Conservation (phyloP, 2,888 invertebrate species). For the Cistogaster globosa region DNA sequence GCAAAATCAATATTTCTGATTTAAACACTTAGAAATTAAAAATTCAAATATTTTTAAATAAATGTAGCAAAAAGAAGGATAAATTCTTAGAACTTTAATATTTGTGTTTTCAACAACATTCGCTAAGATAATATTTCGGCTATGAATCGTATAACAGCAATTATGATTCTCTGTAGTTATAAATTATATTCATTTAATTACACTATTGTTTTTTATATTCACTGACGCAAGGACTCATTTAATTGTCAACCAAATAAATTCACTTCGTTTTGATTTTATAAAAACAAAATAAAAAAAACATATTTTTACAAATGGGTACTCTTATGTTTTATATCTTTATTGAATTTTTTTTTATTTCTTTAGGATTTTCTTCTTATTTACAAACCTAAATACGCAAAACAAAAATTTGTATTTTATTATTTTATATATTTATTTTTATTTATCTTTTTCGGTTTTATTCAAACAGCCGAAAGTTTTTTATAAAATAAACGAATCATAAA, state of each 20-base stretch:
- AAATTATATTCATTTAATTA: conserved; percentile 35
- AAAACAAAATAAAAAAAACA: background rate
- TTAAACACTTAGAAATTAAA: too few species aligned
- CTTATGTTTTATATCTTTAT: background rate
- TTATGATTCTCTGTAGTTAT: background rate
- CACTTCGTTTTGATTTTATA: background rate
- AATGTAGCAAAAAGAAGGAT: too few species aligned
- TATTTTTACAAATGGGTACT: background rate
- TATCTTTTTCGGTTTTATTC: background rate
- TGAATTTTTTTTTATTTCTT: background rate
- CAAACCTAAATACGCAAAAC: background rate
- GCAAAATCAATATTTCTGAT: too few species aligned
- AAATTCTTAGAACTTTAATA: background rate
- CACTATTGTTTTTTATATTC: background rate
- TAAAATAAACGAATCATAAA: conserved; percentile 4
- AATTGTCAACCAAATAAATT: background rate
- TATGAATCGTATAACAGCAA: background rate
- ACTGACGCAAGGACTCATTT: background rate
- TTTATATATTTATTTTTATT: too few species aligned
- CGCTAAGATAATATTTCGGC: background rate
- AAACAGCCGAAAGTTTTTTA: background rate
- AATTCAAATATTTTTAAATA: too few species aligned
- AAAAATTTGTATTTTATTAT: background rate
- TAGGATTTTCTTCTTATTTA: background rate
- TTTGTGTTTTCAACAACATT: background rate